phyloP scores from a whole-genome alignment of 2,797 vertebrate genomes.

The Catostomus latipinnis region DNA sequence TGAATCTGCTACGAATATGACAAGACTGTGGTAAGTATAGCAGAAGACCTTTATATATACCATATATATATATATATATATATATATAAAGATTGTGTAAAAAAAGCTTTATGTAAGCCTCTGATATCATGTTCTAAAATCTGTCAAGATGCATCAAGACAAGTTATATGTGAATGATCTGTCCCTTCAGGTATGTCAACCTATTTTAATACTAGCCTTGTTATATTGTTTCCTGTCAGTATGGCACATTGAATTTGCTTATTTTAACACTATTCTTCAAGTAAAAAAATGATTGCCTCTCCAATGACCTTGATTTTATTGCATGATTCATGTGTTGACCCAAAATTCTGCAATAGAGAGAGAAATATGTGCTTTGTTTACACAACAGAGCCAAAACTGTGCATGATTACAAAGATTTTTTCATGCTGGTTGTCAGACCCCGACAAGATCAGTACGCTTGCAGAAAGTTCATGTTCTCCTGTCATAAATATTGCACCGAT shows the following conservation, averaged over 20 bases:
- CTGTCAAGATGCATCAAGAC: constrained; percentile 6
- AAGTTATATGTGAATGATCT: background rate
- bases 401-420: background rate
- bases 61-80: background rate
- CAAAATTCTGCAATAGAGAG: background rate
- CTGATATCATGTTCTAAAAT: constrained; percentile 28
- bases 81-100: background rate
- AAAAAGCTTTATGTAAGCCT: constrained; percentile 19
- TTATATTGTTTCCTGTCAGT: constrained; percentile 17
- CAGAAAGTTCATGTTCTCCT: background rate
- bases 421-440: constrained; percentile 2
- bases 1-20: constrained; percentile 6
- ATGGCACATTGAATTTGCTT: background rate
- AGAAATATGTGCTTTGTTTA: background rate
- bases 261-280: background rate
- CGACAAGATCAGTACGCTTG: background rate
- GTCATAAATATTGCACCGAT: constrained; percentile 12
- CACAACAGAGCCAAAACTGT: constrained; percentile 1
- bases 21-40: background rate
- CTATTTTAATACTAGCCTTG: constrained; percentile 3
- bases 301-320: constrained; percentile 3
- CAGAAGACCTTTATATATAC: no score
- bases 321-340: background rate
- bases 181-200: background rate
- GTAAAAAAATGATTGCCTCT: constrained; percentile 6